Base-by-base conservation (phyloP, 1,140 invertebrate species). In the Mizuhopecten yessoensis region DNA sequence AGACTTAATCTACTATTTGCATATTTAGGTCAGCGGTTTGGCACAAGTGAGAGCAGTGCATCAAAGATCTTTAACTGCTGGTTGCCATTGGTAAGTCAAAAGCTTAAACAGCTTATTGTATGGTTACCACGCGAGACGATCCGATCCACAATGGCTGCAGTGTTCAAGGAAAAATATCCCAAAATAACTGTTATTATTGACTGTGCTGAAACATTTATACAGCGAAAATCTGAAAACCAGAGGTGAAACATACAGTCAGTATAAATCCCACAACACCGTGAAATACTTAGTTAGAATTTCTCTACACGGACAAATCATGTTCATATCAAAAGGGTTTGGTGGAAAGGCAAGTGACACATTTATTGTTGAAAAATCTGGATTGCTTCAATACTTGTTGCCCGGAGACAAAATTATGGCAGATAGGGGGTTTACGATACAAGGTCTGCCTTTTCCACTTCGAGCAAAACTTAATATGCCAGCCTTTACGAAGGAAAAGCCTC, bases 401-500 rank as follows among this genome's bases (percentile, higher is more conserved):
- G 89, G 89, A 0, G 89, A 92, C 15, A 34, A 87, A 75, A 75
- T 92, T 11, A 87, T 92, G 86, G 93, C 91, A 42, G 90, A 91
- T 34, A 90, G 90, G 29, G 87, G 87, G 11, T 90, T 90, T 39
- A 90, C 87, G 34, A 92, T 92, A 33, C 49, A 89, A 34, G 91
- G 91, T 15, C 87, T 91, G 11, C 42, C 92, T 36, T 90, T n/a
- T n/a, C n/a, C n/a, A n/a, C n/a, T n/a, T n/a, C n/a, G n/a, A n/a
- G n/a, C n/a, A n/a, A n/a, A n/a, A n/a, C n/a, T n/a, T n/a, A n/a
- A n/a, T n/a, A n/a, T n/a, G n/a, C n/a, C n/a, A n/a, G n/a, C n/a
- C n/a, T 92, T 93, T 45, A 90, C 92, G 29, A 91, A 90, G 87
- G 49, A 90, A n/a, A 45, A 90, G 20, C 34, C 49, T 29, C 93